A percentile compares a stretch with the other conserved stretches of the same genome.
These are phyloP conservation scores for Beris morrisii DNA, from an alignment of 2,888 invertebrate genomes.

Conservation along the genomic window DNA sequence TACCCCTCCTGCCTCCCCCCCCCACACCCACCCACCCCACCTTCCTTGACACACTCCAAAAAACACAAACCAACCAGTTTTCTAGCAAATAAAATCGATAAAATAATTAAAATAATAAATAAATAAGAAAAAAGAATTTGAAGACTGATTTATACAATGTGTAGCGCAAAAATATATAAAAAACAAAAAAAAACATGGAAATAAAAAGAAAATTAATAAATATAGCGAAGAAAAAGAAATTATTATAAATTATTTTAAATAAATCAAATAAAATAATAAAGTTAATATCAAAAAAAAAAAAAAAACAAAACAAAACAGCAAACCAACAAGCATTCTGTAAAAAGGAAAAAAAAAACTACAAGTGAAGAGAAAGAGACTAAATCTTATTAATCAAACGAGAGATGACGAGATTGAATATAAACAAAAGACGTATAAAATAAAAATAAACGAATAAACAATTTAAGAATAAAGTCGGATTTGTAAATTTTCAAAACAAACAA, in stretches of 20 bases:
- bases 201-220: background rate
- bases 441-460: no score
- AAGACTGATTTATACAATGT: background rate
- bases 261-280: background rate
- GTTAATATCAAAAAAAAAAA: background rate
- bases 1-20: no score
- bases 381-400: background rate
- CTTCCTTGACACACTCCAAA: no score
- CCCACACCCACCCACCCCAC: no score
- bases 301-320: background rate
- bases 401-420: background rate
- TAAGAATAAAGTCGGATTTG: no score
- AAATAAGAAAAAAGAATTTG: background rate
- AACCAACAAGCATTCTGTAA: background rate
- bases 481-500: no score
- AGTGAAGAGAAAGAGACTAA: conserved; percentile 2
- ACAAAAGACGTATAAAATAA: no score
- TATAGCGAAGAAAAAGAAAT: background rate
- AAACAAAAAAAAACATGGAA: background rate
- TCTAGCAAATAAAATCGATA: no score
- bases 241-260: background rate
- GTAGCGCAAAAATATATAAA: no score
- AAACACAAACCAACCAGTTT: no score
- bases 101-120: background rate
- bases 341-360: background rate